Percentiles rank a stretch among this genome's conserved stretches.
Evolutionary conservation across 53 echinoderm and acorn worm species (phyloP).

Genomic region (Zoroaster sp.): DNA sequence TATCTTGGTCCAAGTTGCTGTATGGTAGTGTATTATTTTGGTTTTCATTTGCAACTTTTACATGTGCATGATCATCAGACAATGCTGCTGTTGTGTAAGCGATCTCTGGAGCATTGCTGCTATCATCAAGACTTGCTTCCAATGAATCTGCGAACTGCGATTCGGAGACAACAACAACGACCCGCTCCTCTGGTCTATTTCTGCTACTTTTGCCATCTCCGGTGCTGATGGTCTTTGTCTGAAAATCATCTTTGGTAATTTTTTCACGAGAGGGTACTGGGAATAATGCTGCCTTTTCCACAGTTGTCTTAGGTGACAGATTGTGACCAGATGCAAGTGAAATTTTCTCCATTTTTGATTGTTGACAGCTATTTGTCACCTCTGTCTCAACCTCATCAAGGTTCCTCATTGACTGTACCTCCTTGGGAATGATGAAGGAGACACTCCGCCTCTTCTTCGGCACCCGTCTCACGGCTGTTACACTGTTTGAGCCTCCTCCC

Average conservation of each 20-base stretch:
- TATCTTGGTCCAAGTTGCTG: not conserved
- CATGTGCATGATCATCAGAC: not conserved
- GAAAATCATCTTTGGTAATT: not conserved
- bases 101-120: not conserved
- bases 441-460: constrained; percentile 67
- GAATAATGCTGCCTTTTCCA: not conserved
- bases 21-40: not conserved
- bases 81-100: not conserved
- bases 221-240: not conserved
- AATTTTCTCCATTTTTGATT: not conserved
- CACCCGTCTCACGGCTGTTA: not conserved
- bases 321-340: not conserved
- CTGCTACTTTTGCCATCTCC: not conserved
- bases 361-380: not conserved
- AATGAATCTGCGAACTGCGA: not conserved
- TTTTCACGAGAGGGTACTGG: not conserved
- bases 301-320: not conserved
- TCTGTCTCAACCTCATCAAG: not conserved
- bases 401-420: not conserved
- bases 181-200: not conserved
- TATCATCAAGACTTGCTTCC: not conserved
- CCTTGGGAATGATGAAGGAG: constrained; percentile 58
- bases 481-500: not conserved
- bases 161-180: not conserved
- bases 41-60: not conserved